These are phyloP conservation scores for Liasis olivaceus DNA, from an alignment of 2,797 vertebrate genomes.

Conservation along the genomic window DNA sequence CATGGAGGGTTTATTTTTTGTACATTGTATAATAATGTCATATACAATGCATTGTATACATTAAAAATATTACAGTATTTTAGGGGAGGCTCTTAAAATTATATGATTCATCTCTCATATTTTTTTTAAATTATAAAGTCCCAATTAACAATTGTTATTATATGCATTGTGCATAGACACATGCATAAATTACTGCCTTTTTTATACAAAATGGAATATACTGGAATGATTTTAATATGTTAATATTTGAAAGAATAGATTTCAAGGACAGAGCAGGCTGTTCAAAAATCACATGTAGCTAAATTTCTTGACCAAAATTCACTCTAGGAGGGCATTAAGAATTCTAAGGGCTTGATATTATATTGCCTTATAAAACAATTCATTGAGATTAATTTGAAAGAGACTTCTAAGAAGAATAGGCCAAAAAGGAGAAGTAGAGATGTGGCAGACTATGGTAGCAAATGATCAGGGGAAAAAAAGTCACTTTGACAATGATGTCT, in stretches of 20 bases:
- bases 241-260: background rate
- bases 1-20: conserved; percentile 4
- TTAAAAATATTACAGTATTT: conserved; percentile 13
- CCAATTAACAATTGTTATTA: conserved; percentile 50
- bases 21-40: conserved; percentile 3
- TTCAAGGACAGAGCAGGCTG: too few species aligned
- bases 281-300: background rate
- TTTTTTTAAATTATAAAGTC: conserved; percentile 48
- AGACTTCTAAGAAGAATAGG: background rate
- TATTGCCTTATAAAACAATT: background rate
- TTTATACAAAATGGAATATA: background rate
- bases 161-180: background rate
- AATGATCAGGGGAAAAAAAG: too few species aligned
- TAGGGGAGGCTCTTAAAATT: conserved; percentile 20
- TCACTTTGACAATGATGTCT: background rate
- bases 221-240: background rate
- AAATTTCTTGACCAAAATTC: background rate
- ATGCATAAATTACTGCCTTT: background rate
- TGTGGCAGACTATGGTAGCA: background rate
- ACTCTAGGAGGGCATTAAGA: background rate
- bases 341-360: background rate
- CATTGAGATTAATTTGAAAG: background rate
- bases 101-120: background rate
- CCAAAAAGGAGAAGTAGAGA: background rate
- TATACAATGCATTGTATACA: background rate